Percentiles rank a stretch among this genome's conserved stretches.
Conservation (phyloP, 2,888 invertebrate genomes). For the Ischnura elegans region DNA sequence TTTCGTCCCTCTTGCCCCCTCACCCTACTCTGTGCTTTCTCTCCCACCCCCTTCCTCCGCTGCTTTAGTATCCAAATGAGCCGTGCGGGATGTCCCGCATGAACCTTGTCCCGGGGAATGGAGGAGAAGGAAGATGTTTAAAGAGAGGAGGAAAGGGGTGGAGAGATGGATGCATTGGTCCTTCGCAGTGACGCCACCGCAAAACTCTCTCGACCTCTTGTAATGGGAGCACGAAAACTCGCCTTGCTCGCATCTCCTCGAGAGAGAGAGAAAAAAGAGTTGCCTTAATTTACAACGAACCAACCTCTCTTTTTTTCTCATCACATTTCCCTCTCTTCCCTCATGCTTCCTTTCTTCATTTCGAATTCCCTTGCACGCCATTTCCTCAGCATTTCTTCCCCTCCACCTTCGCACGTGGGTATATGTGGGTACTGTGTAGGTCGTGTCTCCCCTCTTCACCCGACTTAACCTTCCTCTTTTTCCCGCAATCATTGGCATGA, state of each 20-base stretch:
- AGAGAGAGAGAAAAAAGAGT: too few species aligned
- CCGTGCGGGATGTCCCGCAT: not conserved
- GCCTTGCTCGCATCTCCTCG: not conserved
- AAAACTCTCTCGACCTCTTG: not conserved
- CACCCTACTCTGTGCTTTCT: too few species aligned
- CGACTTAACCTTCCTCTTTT: not conserved
- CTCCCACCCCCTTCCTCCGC: not conserved
- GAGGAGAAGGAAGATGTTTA: not conserved
- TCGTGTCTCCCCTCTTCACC: not conserved
- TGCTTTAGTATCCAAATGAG: not conserved
- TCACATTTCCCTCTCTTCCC: not conserved
- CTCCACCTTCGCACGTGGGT: not conserved
- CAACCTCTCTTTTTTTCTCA: not conserved
- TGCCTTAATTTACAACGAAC: conserved; percentile 31
- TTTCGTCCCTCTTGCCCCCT: not conserved
- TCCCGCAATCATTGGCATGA: not conserved
- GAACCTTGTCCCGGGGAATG: not conserved
- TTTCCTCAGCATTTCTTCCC: not conserved
- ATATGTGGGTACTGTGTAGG: not conserved
- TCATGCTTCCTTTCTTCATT: not conserved
- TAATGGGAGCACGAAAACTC: conserved; percentile 6
- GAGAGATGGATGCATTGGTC: not conserved
- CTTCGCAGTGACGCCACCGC: conserved; percentile 27
- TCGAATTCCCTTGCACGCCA: not conserved
- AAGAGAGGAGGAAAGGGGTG: not conserved